These are phyloP conservation scores for Callorhinus ursinus DNA, from an alignment of 2,113 vertebrate species.

Conservation along the genomic window DNA sequence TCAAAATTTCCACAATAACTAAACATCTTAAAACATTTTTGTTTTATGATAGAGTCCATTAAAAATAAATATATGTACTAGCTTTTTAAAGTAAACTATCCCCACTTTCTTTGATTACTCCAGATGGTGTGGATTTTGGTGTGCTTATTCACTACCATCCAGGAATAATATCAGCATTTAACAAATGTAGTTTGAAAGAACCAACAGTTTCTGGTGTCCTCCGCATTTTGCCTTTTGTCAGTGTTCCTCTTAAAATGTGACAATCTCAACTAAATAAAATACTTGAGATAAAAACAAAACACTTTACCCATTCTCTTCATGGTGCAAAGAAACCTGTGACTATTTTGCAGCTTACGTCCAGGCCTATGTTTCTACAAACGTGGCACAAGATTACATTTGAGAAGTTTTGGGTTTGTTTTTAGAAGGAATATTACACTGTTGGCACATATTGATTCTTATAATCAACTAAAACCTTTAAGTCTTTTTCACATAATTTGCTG, in stretches of 20 bases:
- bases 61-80: background rate
- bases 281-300: background rate
- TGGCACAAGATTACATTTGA: background rate
- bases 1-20: background rate
- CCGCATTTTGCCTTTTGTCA: slow-evolving; percentile 15
- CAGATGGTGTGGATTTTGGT: background rate
- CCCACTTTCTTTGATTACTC: background rate
- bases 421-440: background rate
- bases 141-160: background rate
- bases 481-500: slow-evolving; percentile 59
- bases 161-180: background rate
- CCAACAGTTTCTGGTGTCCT: background rate
- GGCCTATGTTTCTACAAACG: background rate
- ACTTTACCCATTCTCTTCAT: background rate
- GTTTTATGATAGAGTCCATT: background rate
- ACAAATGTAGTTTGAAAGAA: background rate
- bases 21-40: background rate
- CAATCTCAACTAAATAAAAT: slow-evolving; percentile 21
- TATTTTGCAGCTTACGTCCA: background rate
- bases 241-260: slow-evolving; percentile 12
- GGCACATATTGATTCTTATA: slow-evolving; percentile 32
- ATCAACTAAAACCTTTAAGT: slow-evolving; percentile 52
- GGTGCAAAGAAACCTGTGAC: background rate
- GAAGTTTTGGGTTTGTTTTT: background rate
- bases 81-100: background rate